phyloP scores from a whole-genome alignment of 2,797 vertebrate genomes.

The Sebastes kiyomatsui region DNA sequence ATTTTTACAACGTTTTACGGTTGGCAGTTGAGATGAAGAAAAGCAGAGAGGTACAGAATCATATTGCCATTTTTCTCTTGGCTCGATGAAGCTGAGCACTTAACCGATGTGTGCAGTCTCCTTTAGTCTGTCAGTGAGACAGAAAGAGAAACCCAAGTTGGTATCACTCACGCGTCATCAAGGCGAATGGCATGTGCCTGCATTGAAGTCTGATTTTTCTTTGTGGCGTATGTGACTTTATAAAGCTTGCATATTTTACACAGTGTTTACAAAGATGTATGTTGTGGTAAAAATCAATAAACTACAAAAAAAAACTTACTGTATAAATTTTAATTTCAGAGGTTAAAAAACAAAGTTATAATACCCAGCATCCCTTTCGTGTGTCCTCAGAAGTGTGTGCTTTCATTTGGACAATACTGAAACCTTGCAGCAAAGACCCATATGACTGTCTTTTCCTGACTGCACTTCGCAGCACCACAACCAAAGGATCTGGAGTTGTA shows the following conservation, averaged over 20 bases:
- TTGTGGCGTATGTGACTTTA: constrained; percentile 81
- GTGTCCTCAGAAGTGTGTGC: constrained; percentile 76
- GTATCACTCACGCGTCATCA: constrained; percentile 66
- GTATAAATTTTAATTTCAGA: constrained; percentile 78
- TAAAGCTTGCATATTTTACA: constrained; percentile 85
- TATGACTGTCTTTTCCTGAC: constrained; percentile 72
- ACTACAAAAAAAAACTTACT: constrained; percentile 69
- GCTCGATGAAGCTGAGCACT: constrained; percentile 26
- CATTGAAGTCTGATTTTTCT: constrained; percentile 76
- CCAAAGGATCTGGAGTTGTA: constrained; percentile 80
- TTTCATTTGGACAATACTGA: constrained; percentile 66
- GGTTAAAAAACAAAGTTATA: constrained; percentile 48
- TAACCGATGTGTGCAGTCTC: constrained; percentile 11
- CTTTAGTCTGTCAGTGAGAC: constrained; percentile 12
- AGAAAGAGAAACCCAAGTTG: constrained; percentile 35
- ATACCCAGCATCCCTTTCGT: constrained; percentile 66
- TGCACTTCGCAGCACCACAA: constrained; percentile 75
- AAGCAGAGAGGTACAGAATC: constrained; percentile 46
- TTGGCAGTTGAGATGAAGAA: constrained; percentile 44
- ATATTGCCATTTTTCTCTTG: constrained; percentile 43
- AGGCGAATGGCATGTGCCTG: constrained; percentile 82
- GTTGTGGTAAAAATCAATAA: constrained; percentile 79
- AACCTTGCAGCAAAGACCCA: constrained; percentile 49
- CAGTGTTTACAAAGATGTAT: constrained; percentile 83
- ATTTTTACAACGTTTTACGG: constrained; percentile 71